Evolutionary conservation across 1,140 invertebrate species (phyloP), one percentile per base, ranked within the genome.

Genomic region (Macrobrachium rosenbergii): DNA sequence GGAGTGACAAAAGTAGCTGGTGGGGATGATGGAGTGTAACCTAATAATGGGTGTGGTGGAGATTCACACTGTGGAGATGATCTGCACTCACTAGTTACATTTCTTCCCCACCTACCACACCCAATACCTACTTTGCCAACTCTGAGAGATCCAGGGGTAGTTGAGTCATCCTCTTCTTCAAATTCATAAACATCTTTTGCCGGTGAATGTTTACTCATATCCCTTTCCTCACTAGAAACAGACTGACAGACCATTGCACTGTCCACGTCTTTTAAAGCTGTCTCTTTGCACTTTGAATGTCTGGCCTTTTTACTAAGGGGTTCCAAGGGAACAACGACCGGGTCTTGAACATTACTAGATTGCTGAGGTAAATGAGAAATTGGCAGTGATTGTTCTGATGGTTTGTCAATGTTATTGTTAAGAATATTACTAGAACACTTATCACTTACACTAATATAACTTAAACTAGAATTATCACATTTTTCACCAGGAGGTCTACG

Each of bases 1-100:
- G 93, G 6, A 94, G 94, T 94, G 37, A 82, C 80, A 81, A 69
- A 43, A 45, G 79, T 28, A 59, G 86, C 21, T 59, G 82, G 64
- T 37, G 76, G 77, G 59, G 89, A 62, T 69, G 85, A 75, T 21
- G 79, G 84, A 23, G 76, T 80, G 62, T 63, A 82, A 16, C 81
- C 67, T 63, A 80, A 69, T 73, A 78, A 67, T n/a, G 88, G 84
- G 72, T 87, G 83, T n/a, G 87, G 90, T 52, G 80, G 81, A 21
- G 73, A 81, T 64, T 83, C 80, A 81, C 79, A 86, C 52, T 87
- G 84, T 0, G 82, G 87, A 45, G 87, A 75, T 43, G 83, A 58
- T 82, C 82, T 58, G 59, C 84, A 84, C 60, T 81, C 85, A 88
- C 75, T 83, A 62, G 85, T 88, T 82, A 88, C 83, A 80, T 79